Conservation (phyloP, 2,113 vertebrate genomes). For the Gracilinanus agilis region DNA sequence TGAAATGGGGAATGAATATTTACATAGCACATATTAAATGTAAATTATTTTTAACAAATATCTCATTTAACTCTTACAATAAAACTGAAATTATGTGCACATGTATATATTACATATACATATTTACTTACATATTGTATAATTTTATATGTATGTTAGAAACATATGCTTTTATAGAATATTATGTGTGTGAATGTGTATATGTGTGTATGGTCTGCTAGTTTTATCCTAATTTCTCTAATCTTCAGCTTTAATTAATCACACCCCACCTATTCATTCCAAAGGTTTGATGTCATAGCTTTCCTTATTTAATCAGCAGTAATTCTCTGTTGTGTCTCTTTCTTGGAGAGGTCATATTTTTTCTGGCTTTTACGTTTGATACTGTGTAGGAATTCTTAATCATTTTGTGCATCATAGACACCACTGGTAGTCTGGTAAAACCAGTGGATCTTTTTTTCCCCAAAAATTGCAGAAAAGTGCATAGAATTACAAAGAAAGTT, state of each 20-base stretch:
- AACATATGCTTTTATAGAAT: too few relatives aligned
- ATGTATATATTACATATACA: too few relatives aligned
- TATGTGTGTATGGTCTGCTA: not conserved
- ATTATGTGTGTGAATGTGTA: too few relatives aligned
- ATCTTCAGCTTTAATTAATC: not conserved
- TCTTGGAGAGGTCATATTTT: not conserved
- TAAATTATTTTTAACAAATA: not conserved
- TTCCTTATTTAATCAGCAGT: not conserved
- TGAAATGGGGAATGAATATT: not conserved
- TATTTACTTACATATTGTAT: too few relatives aligned
- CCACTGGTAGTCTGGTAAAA: not conserved
- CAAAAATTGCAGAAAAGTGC: not conserved
- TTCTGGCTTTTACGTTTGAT: not conserved
- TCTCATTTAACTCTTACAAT: not conserved
- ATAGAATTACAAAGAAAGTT: not conserved
- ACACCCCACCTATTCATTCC: not conserved
- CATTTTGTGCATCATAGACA: not conserved
- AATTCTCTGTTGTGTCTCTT: not conserved
- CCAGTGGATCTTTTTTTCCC: not conserved
- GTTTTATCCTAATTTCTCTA: not conserved
- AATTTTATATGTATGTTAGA: too few relatives aligned
- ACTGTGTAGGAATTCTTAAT: accelerated
- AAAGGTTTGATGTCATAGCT: not conserved
- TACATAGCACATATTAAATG: not conserved
- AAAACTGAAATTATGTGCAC: not conserved